Conservation (phyloP, 2,888 invertebrate genomes). For the Ophion slaviceki region DNA sequence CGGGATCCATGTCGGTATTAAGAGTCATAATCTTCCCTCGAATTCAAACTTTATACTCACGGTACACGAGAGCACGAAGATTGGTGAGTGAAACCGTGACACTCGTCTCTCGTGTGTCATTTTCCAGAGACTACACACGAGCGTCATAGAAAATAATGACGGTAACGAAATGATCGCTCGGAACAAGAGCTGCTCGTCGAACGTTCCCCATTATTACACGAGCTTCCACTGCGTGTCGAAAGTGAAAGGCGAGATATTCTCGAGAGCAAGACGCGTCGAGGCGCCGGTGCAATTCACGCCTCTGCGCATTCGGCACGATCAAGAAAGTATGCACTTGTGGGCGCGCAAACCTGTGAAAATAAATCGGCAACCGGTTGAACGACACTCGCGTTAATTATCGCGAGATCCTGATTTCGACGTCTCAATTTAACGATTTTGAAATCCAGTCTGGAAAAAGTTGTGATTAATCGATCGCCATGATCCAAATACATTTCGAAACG, state of each 20-base stretch:
- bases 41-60: slow-evolving; percentile 20
- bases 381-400: neutral
- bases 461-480: no score
- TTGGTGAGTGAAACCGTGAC: neutral
- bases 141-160: slow-evolving; percentile 23
- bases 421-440: no score
- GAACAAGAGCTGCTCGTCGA: slow-evolving; percentile 15
- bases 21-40: neutral
- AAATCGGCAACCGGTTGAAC: neutral
- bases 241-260: slow-evolving; percentile 60
- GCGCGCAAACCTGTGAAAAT: neutral
- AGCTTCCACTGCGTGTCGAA: slow-evolving; percentile 33
- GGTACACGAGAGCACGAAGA: neutral
- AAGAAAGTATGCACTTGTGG: slow-evolving; percentile 11
- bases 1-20: slow-evolving; percentile 42
- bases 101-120: neutral
- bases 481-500: no score
- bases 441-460: no score
- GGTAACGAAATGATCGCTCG: slow-evolving; percentile 55
- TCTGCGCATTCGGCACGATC: slow-evolving; percentile 59
- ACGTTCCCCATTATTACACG: neutral
- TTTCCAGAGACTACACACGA: neutral
- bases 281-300: slow-evolving; percentile 61
- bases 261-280: slow-evolving; percentile 45
- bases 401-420: no score